Conservation (phyloP, 2,888 invertebrate species). For the Embidobia sp. region DNA sequence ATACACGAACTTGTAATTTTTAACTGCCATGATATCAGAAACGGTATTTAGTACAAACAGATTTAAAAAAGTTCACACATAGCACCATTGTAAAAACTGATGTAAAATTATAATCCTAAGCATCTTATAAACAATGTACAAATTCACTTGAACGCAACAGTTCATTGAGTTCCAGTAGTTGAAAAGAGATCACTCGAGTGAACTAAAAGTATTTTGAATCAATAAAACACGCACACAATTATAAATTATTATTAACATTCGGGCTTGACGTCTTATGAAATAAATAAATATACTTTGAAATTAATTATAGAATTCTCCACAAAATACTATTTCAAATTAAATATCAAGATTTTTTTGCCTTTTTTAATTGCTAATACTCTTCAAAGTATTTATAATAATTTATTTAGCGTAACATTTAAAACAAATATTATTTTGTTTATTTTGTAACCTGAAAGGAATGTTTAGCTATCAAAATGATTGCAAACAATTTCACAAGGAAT, state of each 20-base stretch:
- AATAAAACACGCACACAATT: constrained; percentile 17
- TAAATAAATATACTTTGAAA: no score
- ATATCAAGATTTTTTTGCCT: no score
- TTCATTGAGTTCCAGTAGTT: not conserved
- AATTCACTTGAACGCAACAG: not conserved
- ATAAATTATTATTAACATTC: constrained; percentile 30
- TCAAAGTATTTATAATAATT: no score
- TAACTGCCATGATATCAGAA: constrained; percentile 1
- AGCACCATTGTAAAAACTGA: constrained; percentile 20
- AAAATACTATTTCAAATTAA: no score
- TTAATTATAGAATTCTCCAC: no score
- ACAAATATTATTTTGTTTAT: no score
- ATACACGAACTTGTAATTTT: no score
- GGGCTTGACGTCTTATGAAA: constrained; percentile 14
- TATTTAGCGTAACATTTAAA: no score
- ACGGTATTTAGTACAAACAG: no score
- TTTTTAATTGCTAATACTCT: no score
- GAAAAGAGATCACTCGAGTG: constrained; percentile 15
- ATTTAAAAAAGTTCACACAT: constrained; percentile 13
- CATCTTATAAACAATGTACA: constrained; percentile 1
- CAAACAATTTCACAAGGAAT: constrained; percentile 9
- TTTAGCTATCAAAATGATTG: not conserved
- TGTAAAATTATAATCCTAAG: not conserved
- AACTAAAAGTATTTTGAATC: constrained; percentile 1
- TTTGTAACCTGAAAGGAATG: no score